Evolutionary conservation across 2,797 vertebrate species (phyloP).

Genomic region (Presbytis comata): DNA sequence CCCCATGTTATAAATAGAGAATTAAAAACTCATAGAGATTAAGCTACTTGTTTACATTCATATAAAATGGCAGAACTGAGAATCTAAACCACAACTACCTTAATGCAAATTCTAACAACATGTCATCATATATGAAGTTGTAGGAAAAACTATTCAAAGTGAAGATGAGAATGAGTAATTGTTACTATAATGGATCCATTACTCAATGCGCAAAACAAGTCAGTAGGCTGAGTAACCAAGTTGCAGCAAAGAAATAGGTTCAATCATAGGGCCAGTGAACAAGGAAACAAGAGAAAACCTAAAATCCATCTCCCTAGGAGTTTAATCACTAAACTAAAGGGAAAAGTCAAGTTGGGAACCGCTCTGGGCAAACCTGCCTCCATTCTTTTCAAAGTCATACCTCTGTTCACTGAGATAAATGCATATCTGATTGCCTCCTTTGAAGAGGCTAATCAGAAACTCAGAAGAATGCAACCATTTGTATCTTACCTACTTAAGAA

Average conservation of each 20-base stretch:
- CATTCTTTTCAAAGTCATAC: not conserved
- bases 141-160: not conserved
- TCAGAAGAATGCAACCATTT: not conserved
- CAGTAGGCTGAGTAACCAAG: not conserved
- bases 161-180: not conserved
- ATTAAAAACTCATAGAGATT: not conserved
- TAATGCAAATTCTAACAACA: not conserved
- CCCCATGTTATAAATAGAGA: not conserved
- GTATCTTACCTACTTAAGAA: not conserved
- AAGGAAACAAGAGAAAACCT: not conserved
- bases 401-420: not conserved
- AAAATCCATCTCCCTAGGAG: not conserved
- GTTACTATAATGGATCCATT: not conserved
- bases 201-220: not conserved
- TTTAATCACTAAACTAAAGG: not conserved
- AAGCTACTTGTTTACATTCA: not conserved
- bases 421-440: not conserved
- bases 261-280: not conserved
- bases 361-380: not conserved
- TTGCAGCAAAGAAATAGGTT: not conserved
- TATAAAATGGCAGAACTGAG: not conserved
- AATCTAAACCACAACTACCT: not conserved
- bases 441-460: not conserved
- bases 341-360: not conserved
- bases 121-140: not conserved